Evolutionary conservation across 2,797 vertebrate genomes (phyloP).

Genomic region (Silurus aristotelis): DNA sequence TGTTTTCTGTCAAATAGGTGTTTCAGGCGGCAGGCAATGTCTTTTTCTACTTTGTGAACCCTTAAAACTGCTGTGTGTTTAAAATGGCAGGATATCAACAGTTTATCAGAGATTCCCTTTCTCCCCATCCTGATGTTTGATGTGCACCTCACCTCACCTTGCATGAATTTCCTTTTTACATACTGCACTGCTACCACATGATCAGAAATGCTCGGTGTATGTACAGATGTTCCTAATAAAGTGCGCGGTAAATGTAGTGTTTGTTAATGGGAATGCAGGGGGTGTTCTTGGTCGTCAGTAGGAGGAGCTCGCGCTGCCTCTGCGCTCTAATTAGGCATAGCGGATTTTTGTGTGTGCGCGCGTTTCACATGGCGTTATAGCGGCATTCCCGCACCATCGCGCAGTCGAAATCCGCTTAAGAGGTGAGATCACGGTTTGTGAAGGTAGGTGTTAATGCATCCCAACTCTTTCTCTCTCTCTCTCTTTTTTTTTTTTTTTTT

Average conservation of each 20-base stretch:
- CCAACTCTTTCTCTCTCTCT: neutral
- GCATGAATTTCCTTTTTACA: neutral
- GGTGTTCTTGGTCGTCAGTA: slow-evolving; percentile 49
- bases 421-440: neutral
- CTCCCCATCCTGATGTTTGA: neutral
- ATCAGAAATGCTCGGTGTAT: neutral
- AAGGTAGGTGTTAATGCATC: neutral
- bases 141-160: neutral
- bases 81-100: too few species aligned
- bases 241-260: neutral
- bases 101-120: neutral
- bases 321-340: slow-evolving; percentile 42
- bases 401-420: neutral
- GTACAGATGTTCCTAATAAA: neutral
- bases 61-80: too few species aligned
- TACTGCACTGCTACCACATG: neutral
- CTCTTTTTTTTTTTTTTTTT: neutral
- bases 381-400: slow-evolving; percentile 15
- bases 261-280: too few species aligned
- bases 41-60: too few species aligned
- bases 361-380: slow-evolving; percentile 43
- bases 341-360: slow-evolving; percentile 40
- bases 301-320: slow-evolving; percentile 66
- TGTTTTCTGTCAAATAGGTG: too few species aligned
- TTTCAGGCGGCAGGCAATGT: too few species aligned